A percentile compares a stretch with the other conserved stretches of the same genome.
Evolutionary conservation across 2,888 invertebrate genomes (phyloP).

Genomic region (Autographa gamma): DNA sequence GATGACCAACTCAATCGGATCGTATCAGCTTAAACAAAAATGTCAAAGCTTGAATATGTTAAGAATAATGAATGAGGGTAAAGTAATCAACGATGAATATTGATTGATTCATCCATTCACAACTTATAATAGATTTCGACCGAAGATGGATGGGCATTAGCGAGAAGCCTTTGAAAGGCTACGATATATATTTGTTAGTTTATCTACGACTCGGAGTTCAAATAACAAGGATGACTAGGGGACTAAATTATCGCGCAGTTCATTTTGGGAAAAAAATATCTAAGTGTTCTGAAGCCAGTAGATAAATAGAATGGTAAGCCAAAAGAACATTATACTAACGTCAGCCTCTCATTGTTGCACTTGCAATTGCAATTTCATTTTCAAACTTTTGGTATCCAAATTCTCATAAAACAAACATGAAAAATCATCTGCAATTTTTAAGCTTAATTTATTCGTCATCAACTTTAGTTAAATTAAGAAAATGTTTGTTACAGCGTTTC

Average conservation of each 20-base stretch:
- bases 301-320: too few species aligned
- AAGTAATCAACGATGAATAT: conserved; percentile 28
- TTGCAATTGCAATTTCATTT: too few species aligned
- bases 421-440: background rate
- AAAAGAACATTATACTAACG: too few species aligned
- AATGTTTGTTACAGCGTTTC: conserved; percentile 30
- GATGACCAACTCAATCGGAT: background rate
- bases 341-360: too few species aligned
- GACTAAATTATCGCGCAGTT: background rate
- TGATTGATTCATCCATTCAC: conserved; percentile 37
- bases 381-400: too few species aligned
- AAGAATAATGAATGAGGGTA: conserved; percentile 32
- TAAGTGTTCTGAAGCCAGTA: too few species aligned
- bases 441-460: background rate
- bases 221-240: background rate
- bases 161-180: conserved; percentile 14
- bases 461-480: conserved; percentile 15
- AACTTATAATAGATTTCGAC: conserved; percentile 41
- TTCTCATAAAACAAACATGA: background rate
- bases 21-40: conserved; percentile 8
- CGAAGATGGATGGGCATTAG: conserved; percentile 30
- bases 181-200: background rate
- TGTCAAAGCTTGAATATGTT: conserved; percentile 23
- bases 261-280: too few species aligned
- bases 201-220: background rate